Percentiles rank a stretch among this genome's conserved stretches.
Evolutionary conservation across 2,888 invertebrate species (phyloP).

Genomic region (Hemicrepidius hirtus): DNA sequence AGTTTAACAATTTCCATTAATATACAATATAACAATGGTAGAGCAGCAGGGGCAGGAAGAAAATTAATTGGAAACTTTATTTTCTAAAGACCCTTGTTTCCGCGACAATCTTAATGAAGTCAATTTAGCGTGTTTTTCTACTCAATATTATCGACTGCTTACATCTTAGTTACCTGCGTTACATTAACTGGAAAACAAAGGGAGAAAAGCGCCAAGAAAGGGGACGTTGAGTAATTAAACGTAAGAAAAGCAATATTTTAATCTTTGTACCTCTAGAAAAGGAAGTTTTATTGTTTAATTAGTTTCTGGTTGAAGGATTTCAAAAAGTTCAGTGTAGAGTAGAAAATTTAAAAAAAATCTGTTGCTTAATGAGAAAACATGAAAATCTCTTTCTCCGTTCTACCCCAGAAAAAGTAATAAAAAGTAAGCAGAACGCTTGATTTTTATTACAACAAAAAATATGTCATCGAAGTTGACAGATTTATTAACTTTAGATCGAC

Average conservation of each 20-base stretch:
- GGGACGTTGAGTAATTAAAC: not conserved
- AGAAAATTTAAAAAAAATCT: no score
- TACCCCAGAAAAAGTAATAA: no score
- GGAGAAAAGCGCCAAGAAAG: not conserved
- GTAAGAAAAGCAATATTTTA: not conserved
- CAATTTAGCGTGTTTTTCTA: constrained; percentile 28
- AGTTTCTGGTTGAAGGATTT: no score
- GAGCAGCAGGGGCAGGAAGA: not conserved
- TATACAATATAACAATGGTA: constrained; percentile 9
- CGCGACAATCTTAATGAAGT: constrained; percentile 33
- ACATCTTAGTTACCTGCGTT: constrained; percentile 21
- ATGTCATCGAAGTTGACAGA: constrained; percentile 1
- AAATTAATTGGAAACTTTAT: constrained; percentile 28
- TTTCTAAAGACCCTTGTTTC: constrained; percentile 2
- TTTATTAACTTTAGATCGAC: constrained; percentile 22
- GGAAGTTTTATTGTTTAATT: no score
- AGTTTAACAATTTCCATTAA: constrained; percentile 7
- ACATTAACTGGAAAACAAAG: constrained; percentile 1
- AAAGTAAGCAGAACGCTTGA: not conserved
- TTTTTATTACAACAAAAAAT: constrained; percentile 14
- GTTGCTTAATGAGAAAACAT: no score
- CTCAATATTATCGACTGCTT: constrained; percentile 23
- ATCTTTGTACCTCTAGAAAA: not conserved
- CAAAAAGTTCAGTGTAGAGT: no score
- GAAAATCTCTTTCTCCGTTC: no score